phyloP scores from a whole-genome alignment of 2,888 invertebrate species.

The Drosophila tanythrix region DNA sequence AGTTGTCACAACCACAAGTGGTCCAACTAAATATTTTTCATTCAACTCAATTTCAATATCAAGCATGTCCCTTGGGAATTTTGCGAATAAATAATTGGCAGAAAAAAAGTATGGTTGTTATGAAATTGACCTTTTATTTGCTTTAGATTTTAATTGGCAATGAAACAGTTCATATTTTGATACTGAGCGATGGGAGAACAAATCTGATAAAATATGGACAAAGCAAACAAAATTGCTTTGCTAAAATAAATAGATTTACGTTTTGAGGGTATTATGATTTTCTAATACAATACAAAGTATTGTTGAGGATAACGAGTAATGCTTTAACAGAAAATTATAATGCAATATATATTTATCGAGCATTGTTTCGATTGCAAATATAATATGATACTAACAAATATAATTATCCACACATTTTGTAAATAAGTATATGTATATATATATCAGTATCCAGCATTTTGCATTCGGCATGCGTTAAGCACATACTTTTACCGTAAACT shows the following conservation, averaged over 20 bases:
- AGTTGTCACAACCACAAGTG: not conserved
- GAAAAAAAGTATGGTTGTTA: conserved; percentile 33
- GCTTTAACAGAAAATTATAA: not conserved
- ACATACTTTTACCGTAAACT: not conserved
- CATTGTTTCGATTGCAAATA: not conserved
- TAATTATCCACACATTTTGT: not conserved
- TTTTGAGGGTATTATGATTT: not conserved
- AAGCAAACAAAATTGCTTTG: not conserved
- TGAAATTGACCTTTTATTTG: conserved; percentile 54
- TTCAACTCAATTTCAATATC: not conserved
- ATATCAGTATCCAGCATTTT: not conserved
- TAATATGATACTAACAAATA: not conserved
- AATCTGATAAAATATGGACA: not conserved
- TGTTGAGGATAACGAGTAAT: not conserved
- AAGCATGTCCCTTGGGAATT: conserved; percentile 1
- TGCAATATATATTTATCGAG: not conserved
- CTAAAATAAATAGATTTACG: not conserved
- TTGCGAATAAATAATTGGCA: not conserved
- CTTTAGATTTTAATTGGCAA: conserved; percentile 61
- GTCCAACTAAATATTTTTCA: not conserved
- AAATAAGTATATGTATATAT: not conserved
- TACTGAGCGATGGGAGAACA: not conserved
- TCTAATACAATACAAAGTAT: not conserved
- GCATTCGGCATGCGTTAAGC: conserved; percentile 34
- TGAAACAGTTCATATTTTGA: conserved; percentile 18